phyloP scores from a whole-genome alignment of 2,888 invertebrate species.

The Rhaphigaster nebulosa region DNA sequence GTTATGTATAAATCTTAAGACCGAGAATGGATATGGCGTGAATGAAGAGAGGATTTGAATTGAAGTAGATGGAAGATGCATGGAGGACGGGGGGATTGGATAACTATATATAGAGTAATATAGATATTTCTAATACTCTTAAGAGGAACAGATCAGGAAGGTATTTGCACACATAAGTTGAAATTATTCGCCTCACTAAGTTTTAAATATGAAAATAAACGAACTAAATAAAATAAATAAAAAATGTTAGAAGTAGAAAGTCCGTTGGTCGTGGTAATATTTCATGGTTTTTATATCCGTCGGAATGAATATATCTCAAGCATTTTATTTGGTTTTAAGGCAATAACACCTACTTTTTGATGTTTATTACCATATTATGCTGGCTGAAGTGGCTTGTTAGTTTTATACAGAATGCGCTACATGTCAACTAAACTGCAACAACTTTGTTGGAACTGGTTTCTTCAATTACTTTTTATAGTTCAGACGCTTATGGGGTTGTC shows the following conservation, averaged over 20 bases:
- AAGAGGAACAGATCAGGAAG: too few species aligned
- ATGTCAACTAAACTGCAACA: background rate
- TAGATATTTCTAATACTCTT: too few species aligned
- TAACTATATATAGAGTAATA: too few species aligned
- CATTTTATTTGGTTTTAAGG: background rate
- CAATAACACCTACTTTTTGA: background rate
- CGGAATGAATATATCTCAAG: background rate
- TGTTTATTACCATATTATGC: background rate
- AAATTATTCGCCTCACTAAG: too few species aligned
- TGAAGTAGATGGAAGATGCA: too few species aligned
- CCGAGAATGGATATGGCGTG: too few species aligned
- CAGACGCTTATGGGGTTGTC: background rate
- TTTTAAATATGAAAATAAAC: background rate
- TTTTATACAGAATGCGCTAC: background rate
- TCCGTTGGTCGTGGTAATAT: background rate
- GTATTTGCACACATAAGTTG: too few species aligned
- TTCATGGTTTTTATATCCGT: background rate
- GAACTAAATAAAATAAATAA: background rate
- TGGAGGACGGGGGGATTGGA: too few species aligned
- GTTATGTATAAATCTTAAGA: too few species aligned
- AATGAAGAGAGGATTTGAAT: too few species aligned
- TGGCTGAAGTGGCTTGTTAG: background rate
- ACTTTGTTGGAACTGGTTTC: conserved; percentile 9
- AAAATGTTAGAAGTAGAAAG: background rate
- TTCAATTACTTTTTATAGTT: background rate